These are phyloP conservation scores for Machimus rusticus DNA, from an alignment of 2,888 invertebrate genomes.

Conservation along the genomic window DNA sequence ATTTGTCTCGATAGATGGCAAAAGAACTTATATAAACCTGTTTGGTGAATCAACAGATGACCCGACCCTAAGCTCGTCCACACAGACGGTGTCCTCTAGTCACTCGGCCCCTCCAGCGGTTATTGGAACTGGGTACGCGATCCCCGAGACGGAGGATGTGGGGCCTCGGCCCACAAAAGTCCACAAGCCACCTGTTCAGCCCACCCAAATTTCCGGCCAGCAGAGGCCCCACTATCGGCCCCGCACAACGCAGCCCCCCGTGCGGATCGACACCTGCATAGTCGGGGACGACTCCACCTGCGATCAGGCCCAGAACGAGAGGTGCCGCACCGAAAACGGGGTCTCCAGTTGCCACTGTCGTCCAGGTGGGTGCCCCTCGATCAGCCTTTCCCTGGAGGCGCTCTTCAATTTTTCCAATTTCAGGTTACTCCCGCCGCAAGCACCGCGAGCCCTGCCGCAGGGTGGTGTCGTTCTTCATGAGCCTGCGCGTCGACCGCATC, in stretches of 20 bases:
- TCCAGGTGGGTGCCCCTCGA: slow-evolving; percentile 66
- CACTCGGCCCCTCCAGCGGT: slow-evolving; percentile 43
- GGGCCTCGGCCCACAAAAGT: slow-evolving; percentile 66
- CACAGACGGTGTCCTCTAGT: slow-evolving; percentile 57
- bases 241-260: slow-evolving; percentile 60
- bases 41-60: slow-evolving; percentile 71
- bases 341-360: slow-evolving; percentile 90
- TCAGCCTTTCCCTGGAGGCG: not conserved
- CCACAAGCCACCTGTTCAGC: slow-evolving; percentile 67
- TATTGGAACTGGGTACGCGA: slow-evolving; percentile 72
- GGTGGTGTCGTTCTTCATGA: slow-evolving; percentile 80
- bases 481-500: slow-evolving; percentile 81
- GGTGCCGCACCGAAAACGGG: slow-evolving; percentile 83
- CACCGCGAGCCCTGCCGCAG: slow-evolving; percentile 80
- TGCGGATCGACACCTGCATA: slow-evolving; percentile 89
- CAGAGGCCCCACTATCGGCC: slow-evolving; percentile 70
- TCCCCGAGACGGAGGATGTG: slow-evolving; percentile 69
- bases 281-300: slow-evolving; percentile 93
- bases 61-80: slow-evolving; percentile 57
- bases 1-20: slow-evolving; percentile 91
- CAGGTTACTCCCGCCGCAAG: slow-evolving; percentile 71
- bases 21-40: slow-evolving; percentile 85
- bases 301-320: slow-evolving; percentile 85
- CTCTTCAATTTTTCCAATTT: not conserved
- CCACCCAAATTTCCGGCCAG: slow-evolving; percentile 67